Base-by-base conservation (phyloP, 2,888 invertebrate species). In the Chrysolina americana region DNA sequence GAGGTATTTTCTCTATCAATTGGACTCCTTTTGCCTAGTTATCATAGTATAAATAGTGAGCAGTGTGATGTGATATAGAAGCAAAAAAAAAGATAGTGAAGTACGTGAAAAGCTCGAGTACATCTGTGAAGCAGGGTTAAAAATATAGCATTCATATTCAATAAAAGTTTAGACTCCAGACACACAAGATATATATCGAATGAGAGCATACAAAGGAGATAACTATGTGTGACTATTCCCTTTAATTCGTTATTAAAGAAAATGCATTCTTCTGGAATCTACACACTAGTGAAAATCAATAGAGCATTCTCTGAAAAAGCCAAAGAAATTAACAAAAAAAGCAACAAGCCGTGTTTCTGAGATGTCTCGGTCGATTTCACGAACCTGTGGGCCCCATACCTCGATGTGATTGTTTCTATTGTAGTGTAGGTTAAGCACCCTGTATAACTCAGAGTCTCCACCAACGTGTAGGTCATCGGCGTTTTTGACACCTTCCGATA, bases 351-450 rank as follows among this genome's bases (percentile, higher is more conserved):
- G 70, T 70, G 65, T 72, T 64, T 78, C 71, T 75, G 73, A 72
- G 83, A 85, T 85, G 86, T 86, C 85, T 85, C 83, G 81, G 80
- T 85, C 81, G 78, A 77, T 78, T 86, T 89, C 89, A 89, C 91
- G 91, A 91, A 92, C 91, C 91, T 91, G 91, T 85, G 91, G 90
- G 87, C 90, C 90, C 90, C 93, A 92, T 90, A 96, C 96, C 94
- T 96, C 95, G 91, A 97, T 95, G 92, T 96, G 96, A 89, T 92
- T 97, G 90, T 98, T 98, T 90, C 98, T 93, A 92, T 98, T 98
- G 92, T 98, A 98, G 89, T 99, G 99, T 84, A 99, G 93, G 90
- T 99, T 99, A 85, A 99, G 94, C 86, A 98, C 97, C 88, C 99
- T 93, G 91, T 98, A 98, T 83, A 99, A 93, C 90, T 99, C 99